Base-by-base conservation (phyloP, 2,113 vertebrate species). In the Cariama cristata region DNA sequence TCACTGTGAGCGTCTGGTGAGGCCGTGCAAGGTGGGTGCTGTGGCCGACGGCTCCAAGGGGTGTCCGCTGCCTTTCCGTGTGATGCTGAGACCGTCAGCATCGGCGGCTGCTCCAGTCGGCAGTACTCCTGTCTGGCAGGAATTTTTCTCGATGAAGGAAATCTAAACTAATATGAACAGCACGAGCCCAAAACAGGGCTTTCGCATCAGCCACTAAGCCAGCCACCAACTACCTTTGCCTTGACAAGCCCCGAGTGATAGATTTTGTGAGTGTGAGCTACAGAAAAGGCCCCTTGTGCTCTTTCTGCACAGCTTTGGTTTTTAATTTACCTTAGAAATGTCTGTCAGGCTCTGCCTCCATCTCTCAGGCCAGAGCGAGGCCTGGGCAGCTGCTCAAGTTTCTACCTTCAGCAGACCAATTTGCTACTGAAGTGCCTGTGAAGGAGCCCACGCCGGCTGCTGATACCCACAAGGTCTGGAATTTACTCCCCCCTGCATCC, bases 71-170 rank as follows among this genome's bases (percentile, higher is more conserved):
- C 71, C 20, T 64, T 64, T 59, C 40, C 14, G 2, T 38, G 38
- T 8, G 71, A 72, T 40, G 58, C 72, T 58, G 67, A 52, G 66
- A 83, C 50, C 55, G 44, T 28, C 33, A 8, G 49, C 32, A 45
- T n/a, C 42, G 50, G 42, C 4, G 53, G 23, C 28, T 45, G 19
- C 38, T 63, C 38, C 49, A 7, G 5, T 9, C 2, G 4, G 22
- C 3, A 7, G 23, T 16, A 47, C 35, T 86, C 0, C 0, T 40
- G 24, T 47, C 55, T 81, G 32, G 12, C 38, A 35, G 59, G n/a
- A 59, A 20, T 58, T 86, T 64, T 69, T 62, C 80, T 73, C 2
- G 0, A 2, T 13, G 35, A 86, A 74, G 73, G 28, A 82, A 83
- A 83, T 79, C 20, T 49, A n/a, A 79, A 81, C 26, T 33, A 44